Evolutionary conservation across 2,888 invertebrate species (phyloP), one percentile per base, ranked within the genome.

Genomic region (Dendrolimus houi): DNA sequence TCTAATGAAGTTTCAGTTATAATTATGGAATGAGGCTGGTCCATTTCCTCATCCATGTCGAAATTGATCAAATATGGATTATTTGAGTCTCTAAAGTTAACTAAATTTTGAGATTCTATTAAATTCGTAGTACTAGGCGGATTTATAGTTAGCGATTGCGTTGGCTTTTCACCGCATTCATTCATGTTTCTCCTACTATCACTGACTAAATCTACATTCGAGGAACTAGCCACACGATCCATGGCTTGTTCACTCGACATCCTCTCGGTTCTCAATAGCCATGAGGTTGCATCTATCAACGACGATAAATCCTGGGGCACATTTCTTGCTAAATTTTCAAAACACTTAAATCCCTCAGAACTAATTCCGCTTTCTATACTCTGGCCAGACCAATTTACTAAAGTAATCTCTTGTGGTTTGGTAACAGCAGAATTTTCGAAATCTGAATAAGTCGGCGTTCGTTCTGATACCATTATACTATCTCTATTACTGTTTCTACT

Each of bases 11-110:
- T 75, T 68, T 87, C 87, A 6, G 89, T 88, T 55, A 89, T 81
- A 8, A 89, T 88, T 14, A 89, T 87, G 52, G 89, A 89, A 66
- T 89, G 89, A 14, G 89, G 89, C 63, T 88, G 89, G 55, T 89
- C 88, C 29, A 76, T 85, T 64, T 87, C 88, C 61, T 88, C 87
- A 55, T 86, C 87, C 12, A 68, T 64, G 59, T 83, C 81, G 57
- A 83, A 75, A 67, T 85, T 81, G 12, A 83, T 77, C 62, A 83
- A 73, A 69, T 77, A 82, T 64, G 74, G 62, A 60, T 67, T 72
- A 56, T 72, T 66, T 52, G 77, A 72, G 71, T 73, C 76, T 59
- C 67, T 66, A 71, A 69, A 67, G 67, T 75, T 76, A 66, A 71
- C 69, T 69, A 79, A 64, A 58, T 66, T 65, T 57, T 81, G 83